Percentiles rank a stretch among this genome's conserved stretches.
Evolutionary conservation across 2,797 vertebrate species (phyloP).

Genomic region (Parotocinclus haroldoi): DNA sequence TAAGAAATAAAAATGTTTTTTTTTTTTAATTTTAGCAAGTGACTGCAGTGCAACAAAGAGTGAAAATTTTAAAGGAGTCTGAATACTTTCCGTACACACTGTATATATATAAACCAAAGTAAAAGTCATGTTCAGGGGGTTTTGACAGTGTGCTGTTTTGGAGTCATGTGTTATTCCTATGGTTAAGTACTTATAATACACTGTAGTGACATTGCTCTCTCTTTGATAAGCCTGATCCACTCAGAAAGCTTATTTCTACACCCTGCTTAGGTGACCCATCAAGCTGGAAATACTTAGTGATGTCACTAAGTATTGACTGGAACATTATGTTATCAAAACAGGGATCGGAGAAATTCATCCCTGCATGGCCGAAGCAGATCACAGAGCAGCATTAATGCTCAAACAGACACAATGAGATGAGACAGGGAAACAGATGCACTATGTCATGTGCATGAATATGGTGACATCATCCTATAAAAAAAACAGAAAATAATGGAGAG

Average conservation of each 20-base stretch:
- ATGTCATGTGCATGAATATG: conserved; percentile 5
- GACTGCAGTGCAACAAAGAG: too few relatives aligned
- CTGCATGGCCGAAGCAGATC: background rate
- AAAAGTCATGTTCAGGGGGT: too few relatives aligned
- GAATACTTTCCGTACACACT: too few relatives aligned
- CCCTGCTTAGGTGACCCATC: background rate
- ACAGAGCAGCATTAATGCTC: background rate
- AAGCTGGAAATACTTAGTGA: conserved; percentile 5
- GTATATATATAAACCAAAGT: too few relatives aligned
- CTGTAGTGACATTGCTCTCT: background rate
- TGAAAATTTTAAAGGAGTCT: too few relatives aligned
- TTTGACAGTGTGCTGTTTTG: too few relatives aligned
- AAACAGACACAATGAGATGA: background rate
- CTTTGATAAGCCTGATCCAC: background rate
- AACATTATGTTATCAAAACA: background rate
- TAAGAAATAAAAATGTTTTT: too few relatives aligned
- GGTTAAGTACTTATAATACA: too few relatives aligned
- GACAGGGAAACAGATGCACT: background rate
- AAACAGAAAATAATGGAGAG: background rate
- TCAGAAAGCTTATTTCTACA: conserved; percentile 20
- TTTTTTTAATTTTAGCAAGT: too few relatives aligned
- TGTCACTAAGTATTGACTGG: background rate
- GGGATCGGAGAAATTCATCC: background rate
- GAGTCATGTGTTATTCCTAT: too few relatives aligned
- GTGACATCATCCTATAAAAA: conserved; percentile 28